Evolutionary conservation across 1,140 invertebrate genomes (phyloP).

Genomic region (Trypoxylus dichotomus): DNA sequence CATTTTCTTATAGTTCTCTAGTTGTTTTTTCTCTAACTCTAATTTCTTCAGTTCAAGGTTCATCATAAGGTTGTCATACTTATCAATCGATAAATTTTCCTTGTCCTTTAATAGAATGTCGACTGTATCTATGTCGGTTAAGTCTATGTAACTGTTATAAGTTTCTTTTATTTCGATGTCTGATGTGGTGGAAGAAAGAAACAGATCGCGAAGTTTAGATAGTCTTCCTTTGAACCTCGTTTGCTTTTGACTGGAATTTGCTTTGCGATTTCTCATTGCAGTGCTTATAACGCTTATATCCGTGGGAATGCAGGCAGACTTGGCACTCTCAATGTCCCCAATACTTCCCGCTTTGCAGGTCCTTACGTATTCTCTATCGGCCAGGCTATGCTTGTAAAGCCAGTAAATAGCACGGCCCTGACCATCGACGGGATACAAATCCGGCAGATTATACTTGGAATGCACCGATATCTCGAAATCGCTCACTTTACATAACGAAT

Average conservation of each 20-base stretch:
- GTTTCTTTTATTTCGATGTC: constrained; percentile 26
- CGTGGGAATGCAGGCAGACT: not conserved
- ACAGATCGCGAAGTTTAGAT: not conserved
- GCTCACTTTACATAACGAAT: constrained; percentile 33
- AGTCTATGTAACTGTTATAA: constrained; percentile 13
- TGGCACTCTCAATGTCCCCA: not conserved
- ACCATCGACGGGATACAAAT: not conserved
- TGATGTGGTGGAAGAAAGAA: not conserved
- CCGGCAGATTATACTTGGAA: constrained; percentile 12
- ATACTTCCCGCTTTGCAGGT: not conserved
- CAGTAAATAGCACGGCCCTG: constrained; percentile 2
- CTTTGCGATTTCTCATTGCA: not conserved
- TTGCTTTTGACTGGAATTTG: not conserved
- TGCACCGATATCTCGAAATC: constrained; percentile 22
- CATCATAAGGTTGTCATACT: constrained; percentile 25
- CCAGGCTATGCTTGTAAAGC: constrained; percentile 27
- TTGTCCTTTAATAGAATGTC: not conserved
- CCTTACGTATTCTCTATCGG: not conserved
- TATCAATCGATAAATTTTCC: not conserved
- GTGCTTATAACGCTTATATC: not conserved
- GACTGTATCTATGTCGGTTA: not conserved
- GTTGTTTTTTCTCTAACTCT: not conserved
- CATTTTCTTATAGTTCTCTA: not conserved
- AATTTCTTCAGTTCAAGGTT: not conserved
- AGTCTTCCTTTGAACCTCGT: not conserved